Conservation (phyloP, 2,888 invertebrate genomes). For the Petrophora chlorosata region DNA sequence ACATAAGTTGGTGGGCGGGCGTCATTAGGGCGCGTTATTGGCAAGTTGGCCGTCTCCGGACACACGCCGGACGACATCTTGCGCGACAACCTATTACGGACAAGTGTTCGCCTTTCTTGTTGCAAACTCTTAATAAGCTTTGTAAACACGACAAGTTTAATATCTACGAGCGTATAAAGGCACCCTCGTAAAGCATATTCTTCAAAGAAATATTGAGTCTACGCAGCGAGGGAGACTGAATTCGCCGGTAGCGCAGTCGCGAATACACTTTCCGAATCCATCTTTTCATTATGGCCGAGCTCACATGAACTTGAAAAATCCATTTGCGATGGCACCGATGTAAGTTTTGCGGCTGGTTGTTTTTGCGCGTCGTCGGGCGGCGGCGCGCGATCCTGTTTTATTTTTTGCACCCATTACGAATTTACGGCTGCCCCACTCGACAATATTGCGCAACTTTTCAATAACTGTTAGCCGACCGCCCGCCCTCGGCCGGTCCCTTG, state of each 20-base stretch:
- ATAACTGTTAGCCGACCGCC: slow-evolving; percentile 73
- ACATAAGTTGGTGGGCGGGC: slow-evolving; percentile 60
- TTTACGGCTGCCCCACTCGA: slow-evolving; percentile 78
- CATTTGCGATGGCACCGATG: slow-evolving; percentile 62
- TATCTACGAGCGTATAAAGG: slow-evolving; percentile 34
- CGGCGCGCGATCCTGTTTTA: slow-evolving; percentile 59
- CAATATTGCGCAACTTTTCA: slow-evolving; percentile 84
- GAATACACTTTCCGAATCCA: slow-evolving; percentile 27
- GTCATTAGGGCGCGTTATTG: slow-evolving; percentile 77
- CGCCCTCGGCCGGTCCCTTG: slow-evolving; percentile 59
- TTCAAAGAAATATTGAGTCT: slow-evolving; percentile 32
- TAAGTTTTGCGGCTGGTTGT: slow-evolving; percentile 71
- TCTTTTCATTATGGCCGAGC: slow-evolving; percentile 36
- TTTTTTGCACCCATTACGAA: slow-evolving; percentile 82
- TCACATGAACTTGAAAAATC: slow-evolving; percentile 67
- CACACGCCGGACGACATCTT: slow-evolving; percentile 74
- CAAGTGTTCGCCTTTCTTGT: slow-evolving; percentile 67
- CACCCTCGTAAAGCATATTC: slow-evolving; percentile 35
- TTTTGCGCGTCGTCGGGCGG: slow-evolving; percentile 58
- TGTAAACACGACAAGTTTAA: slow-evolving; percentile 43
- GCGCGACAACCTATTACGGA: slow-evolving; percentile 76
- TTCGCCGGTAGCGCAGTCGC: slow-evolving; percentile 29
- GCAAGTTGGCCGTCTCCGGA: slow-evolving; percentile 70
- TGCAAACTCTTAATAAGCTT: slow-evolving; percentile 58
- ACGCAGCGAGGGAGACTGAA: slow-evolving; percentile 21